These are phyloP conservation scores for Agrypnus murinus DNA, from an alignment of 2,888 invertebrate genomes.

Conservation along the genomic window DNA sequence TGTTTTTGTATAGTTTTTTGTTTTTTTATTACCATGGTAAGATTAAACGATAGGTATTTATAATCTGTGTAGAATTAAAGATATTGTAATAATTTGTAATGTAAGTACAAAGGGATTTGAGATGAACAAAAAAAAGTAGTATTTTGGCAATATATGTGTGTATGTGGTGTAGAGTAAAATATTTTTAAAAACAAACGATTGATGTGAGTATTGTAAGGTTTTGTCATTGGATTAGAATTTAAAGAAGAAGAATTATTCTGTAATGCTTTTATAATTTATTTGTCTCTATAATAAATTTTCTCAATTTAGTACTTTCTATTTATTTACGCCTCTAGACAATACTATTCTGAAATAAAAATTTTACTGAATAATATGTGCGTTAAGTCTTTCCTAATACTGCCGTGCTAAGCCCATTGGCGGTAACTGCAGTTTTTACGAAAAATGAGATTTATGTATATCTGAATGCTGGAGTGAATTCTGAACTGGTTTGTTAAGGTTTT, in stretches of 20 bases:
- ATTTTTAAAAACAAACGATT: slow-evolving; percentile 60
- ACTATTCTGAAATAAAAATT: too few species aligned
- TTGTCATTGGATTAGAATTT: slow-evolving; percentile 56
- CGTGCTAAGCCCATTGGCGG: too few species aligned
- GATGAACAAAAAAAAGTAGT: slow-evolving; percentile 55
- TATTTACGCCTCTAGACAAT: not conserved
- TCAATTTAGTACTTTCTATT: slow-evolving; percentile 35
- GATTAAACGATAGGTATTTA: slow-evolving; percentile 44
- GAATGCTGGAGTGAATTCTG: too few species aligned
- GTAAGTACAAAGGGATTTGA: slow-evolving; percentile 55
- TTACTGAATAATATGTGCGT: too few species aligned
- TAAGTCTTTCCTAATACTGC: too few species aligned
- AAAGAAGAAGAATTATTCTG: slow-evolving; percentile 53
- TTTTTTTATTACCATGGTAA: slow-evolving; percentile 15
- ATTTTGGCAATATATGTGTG: slow-evolving; percentile 62
- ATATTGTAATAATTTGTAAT: slow-evolving; percentile 52
- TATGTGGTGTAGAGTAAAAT: slow-evolving; percentile 58
- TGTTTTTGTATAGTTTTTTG: slow-evolving; percentile 12
- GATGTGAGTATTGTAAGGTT: slow-evolving; percentile 60
- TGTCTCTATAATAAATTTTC: slow-evolving; percentile 53
- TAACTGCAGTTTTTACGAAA: too few species aligned
- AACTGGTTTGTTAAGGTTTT: too few species aligned
- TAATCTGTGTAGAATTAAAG: slow-evolving; percentile 57
- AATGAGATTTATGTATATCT: too few species aligned
- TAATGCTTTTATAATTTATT: slow-evolving; percentile 61